Base-by-base conservation (phyloP, 2,113 vertebrate species). In the Nesospiza acunhae region DNA sequence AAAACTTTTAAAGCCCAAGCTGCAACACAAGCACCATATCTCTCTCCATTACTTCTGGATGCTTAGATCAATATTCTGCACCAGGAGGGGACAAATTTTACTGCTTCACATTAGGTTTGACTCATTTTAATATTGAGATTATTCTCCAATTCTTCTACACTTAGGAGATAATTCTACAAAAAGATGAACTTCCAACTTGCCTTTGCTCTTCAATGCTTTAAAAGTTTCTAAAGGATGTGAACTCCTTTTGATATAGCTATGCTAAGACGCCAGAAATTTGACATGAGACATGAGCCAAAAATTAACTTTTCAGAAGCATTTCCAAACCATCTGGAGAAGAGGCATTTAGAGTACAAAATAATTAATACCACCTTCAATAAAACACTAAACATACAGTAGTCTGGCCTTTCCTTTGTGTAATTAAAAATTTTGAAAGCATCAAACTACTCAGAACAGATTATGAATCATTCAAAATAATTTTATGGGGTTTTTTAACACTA, bases 301-400 rank as follows among this genome's bases (percentile, higher is more conserved):
- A 90, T 92, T 93, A 88, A 89, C 68, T 91, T 96, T 95, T 97
- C 95, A 96, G 93, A 97, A 96, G 75, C 78, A 92, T 72, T 93
- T 97, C 95, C 96, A 97, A 89, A 94, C 87, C 93, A 97, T 97
- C 93, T 96, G 96, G 81, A 73, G 47, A 90, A 88, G 52, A 92
- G 44, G 63, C 60, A 64, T 67, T 94, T 77, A 53, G 67, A 96
- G 35, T 33, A 88, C 42, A 79, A 90, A 95, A 87, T 95, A 95
- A 96, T 96, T 95, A 90, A 95, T 78, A 95, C 72, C 95, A 96
- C 60, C 75, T 93, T 96, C 81, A 88, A 72, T 69, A 66, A 81
- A 74, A 75, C 44, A 89, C 41, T 81, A 47, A 89, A 74, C 46
- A 67, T n/a, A 86, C 77, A 93, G 94, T 90, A 97, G 90, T 49